These are phyloP conservation scores for Anarhynchus alexandrinus DNA, from an alignment of 2,113 vertebrate genomes.

Conservation along the genomic window DNA sequence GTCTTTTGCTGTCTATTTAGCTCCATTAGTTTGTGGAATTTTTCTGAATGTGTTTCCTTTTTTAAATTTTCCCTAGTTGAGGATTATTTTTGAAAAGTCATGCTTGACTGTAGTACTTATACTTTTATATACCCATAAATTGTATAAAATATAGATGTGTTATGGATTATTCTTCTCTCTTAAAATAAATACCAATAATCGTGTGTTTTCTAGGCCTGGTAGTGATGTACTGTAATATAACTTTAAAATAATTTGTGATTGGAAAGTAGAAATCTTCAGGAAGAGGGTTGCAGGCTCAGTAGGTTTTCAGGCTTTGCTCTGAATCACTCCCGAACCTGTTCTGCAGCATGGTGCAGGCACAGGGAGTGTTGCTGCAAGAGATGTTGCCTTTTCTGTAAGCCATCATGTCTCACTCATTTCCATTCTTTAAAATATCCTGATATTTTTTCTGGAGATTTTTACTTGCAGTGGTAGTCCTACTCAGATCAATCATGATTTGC, in stretches of 20 bases:
- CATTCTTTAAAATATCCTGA: neutral
- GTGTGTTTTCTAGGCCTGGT: neutral
- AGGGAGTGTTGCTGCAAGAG: neutral
- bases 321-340: slow-evolving; percentile 7
- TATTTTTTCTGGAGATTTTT: neutral
- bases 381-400: neutral
- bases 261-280: neutral
- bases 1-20: neutral
- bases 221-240: neutral
- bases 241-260: neutral
- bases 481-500: neutral
- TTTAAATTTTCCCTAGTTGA: neutral
- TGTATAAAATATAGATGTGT: neutral
- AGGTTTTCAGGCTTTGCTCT: neutral
- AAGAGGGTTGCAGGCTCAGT: neutral
- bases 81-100: neutral
- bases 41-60: neutral
- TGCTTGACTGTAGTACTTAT: neutral
- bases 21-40: neutral
- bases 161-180: neutral
- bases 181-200: neutral
- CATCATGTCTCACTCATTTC: neutral
- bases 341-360: neutral
- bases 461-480: neutral
- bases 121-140: neutral